phyloP scores from a whole-genome alignment of 2,888 invertebrate genomes.

The Dryococelus australis region DNA sequence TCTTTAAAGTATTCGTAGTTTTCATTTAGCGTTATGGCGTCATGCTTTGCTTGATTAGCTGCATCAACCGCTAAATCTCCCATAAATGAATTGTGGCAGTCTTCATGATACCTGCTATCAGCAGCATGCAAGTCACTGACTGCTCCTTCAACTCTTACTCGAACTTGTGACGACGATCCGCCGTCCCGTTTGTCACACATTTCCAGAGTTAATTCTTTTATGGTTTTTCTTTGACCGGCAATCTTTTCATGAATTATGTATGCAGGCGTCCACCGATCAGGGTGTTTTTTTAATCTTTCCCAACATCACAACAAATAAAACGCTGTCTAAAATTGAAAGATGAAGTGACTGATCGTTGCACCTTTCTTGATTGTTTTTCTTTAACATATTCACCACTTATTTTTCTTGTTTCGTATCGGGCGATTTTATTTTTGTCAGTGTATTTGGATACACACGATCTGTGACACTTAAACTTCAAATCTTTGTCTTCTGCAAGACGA shows the following conservation, averaged over 20 bases:
- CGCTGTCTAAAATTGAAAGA: not conserved
- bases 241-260: not conserved
- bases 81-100: not conserved
- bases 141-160: constrained; percentile 6
- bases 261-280: not conserved
- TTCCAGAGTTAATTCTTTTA: not conserved
- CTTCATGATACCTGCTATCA: not conserved
- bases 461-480: not conserved
- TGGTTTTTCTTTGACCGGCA: not conserved
- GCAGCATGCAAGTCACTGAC: no score
- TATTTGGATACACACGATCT: not conserved
- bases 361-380: not conserved
- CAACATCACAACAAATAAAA: not conserved
- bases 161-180: not conserved
- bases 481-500: no score
- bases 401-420: not conserved
- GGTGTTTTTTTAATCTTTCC: not conserved
- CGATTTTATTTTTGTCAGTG: not conserved
- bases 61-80: not conserved
- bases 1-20: not conserved
- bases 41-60: not conserved
- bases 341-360: not conserved
- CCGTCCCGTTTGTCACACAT: not conserved
- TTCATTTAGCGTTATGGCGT: not conserved
- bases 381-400: not conserved